Conservation (phyloP, 1,140 invertebrate genomes). For the Gryllus bimaculatus region DNA sequence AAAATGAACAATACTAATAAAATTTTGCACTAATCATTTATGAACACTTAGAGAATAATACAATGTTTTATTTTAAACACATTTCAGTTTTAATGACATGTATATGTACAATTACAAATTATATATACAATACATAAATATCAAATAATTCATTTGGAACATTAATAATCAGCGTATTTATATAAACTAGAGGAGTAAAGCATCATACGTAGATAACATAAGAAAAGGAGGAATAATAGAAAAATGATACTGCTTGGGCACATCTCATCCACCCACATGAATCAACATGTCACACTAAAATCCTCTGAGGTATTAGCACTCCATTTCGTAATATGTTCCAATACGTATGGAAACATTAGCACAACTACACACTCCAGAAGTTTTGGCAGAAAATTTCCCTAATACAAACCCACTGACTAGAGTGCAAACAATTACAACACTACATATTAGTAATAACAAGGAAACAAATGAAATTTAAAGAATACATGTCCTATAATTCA, state of each 20-base stretch:
- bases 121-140: conserved; percentile 6
- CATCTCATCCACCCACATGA: not conserved
- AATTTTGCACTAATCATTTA: not conserved
- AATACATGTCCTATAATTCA: not conserved
- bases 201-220: not conserved
- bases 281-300: not conserved
- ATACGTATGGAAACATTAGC: not conserved
- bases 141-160: not conserved
- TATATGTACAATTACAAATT: conserved; percentile 6
- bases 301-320: not conserved
- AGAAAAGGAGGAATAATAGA: not conserved
- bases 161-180: not conserved
- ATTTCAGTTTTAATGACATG: not conserved
- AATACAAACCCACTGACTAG: not conserved
- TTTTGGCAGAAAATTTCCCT: not conserved
- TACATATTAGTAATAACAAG: not conserved
- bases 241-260: not conserved
- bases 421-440: not conserved
- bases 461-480: not conserved
- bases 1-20: not conserved
- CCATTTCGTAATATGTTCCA: not conserved
- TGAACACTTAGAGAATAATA: not conserved
- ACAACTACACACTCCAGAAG: not conserved
- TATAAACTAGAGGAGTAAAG: not conserved
- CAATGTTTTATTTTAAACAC: not conserved